Base-by-base conservation (phyloP, 2,797 vertebrate genomes). In the Lophius americanus region DNA sequence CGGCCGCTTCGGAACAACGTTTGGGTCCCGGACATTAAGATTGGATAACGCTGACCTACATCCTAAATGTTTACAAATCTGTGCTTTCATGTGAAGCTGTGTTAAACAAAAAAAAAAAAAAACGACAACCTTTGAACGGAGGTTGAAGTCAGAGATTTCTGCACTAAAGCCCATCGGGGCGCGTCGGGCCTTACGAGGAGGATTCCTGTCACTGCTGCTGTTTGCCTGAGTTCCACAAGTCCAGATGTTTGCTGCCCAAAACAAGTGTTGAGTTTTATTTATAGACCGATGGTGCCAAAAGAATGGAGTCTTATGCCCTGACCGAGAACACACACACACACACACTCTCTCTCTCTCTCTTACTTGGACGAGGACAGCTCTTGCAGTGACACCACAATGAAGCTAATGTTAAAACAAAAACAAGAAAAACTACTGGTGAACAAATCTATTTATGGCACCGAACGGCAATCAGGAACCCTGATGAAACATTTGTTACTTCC, bases 261-360 rank as follows among this genome's bases (percentile, higher is more conserved):
- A 76, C 38, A 58, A 49, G 61, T 60, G 69, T 51, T 58, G 52
- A 63, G 4, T 76, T 74, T 76, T 63, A 49, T 78, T 78, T 75
- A 44, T 55, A 73, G 72, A 85, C 83, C 76, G 67, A 79, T 64
- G 77, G 86, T 90, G 87, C 87, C 86, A 83, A 68, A 63, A 61
- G 66, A 80, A 87, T 67, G 73, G 64, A 13, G 68, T 81, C 66
- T 55, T 56, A 51, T 23, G 23, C 73, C 76, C 67, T 64, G 65
- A 51, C 59, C 72, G n/a, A n/a, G n/a, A n/a, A 64, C 51, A 37
- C 62, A 46, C n/a, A 55, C 2, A 33, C 56, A 78, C 71, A 63
- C 66, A 65, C 60, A 23, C 23, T 1, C 23, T 1, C 23, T 23
- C 23, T 23, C 23, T 23, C 23, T 23, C 23, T 23, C 23, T 23